Conservation (phyloP, 2,797 vertebrate species). For the Platalea minor region DNA sequence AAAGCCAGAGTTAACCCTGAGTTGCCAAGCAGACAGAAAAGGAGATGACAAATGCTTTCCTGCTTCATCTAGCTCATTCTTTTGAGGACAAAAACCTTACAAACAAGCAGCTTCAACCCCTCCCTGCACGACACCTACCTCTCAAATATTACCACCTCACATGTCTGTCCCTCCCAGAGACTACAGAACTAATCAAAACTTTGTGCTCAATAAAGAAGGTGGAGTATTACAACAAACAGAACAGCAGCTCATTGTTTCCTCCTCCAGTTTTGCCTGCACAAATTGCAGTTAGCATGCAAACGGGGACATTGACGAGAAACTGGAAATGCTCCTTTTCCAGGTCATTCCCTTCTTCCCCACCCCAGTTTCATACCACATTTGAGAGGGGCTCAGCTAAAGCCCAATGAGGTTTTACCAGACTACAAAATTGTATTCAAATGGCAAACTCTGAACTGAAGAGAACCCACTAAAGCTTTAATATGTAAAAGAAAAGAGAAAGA, state of each 20-base stretch:
- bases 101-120: neutral
- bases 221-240: neutral
- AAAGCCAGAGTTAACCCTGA: constrained; percentile 63
- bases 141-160: neutral
- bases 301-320: neutral
- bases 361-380: neutral
- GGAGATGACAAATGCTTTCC: neutral
- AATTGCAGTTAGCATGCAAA: neutral
- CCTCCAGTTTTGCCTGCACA: neutral
- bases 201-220: neutral
- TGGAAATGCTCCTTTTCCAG: neutral
- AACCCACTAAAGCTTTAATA: neutral
- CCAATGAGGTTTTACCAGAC: neutral
- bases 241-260: neutral
- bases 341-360: neutral
- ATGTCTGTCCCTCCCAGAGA: neutral
- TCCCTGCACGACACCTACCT: neutral
- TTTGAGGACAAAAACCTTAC: neutral
- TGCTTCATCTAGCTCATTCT: neutral
- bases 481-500: neutral
- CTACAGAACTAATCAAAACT: neutral
- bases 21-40: neutral
- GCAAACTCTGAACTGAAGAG: neutral
- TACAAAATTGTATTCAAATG: neutral
- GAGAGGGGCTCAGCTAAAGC: neutral